Base-by-base conservation (phyloP, 2,888 invertebrate species). In the Melolontha melolontha region DNA sequence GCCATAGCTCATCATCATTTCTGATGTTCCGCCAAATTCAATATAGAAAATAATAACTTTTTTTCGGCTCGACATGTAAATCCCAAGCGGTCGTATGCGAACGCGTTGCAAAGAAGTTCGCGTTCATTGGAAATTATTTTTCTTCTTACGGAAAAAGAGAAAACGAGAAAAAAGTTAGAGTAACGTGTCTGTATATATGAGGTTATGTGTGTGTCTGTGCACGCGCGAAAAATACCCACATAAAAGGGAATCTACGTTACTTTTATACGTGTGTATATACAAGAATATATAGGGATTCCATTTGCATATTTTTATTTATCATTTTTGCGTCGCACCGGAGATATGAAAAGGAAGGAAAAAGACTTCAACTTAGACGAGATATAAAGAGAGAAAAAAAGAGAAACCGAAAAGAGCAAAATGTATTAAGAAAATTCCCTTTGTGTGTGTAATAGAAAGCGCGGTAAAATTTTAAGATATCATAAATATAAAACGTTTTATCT, bases 401-500 rank as follows among this genome's bases (percentile, higher is more conserved):
- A 22, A 22, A 22, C 22, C 4, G 44, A 39, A 17, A 14, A 47
- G 59, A 2, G 14, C 14, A 47, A 22, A 57, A 44, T 29, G 29
- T 44, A 59, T 59, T 59, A 59, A n/a, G 27, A 27, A 59, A 44
- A 27, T 29, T 59, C 29, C 27, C 27, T 14, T 55, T 55, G 34
- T 34, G 6, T 10, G 34, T 27, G 50, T 41, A 50, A 63, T 63
- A 63, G 63, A 63, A 69, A 68, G 66, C 67, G 66, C 70, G 66
- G 71, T 70, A 71, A 70, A 73, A 70, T 71, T 70, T 73, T 71
- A 70, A 71, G 68, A 66, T 63, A 66, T 66, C 70, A 69, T 70
- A 71, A 73, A 73, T 70, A 73, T 71, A 73, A 73, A 73, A 68
- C 70, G 70, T 66, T 71, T 71, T 71, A 73, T 73, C 71, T 59